Percentiles rank a stretch among this genome's conserved stretches.
Evolutionary conservation across 2,797 vertebrate species (phyloP).

Genomic region (Craterocephalus amniculus): DNA sequence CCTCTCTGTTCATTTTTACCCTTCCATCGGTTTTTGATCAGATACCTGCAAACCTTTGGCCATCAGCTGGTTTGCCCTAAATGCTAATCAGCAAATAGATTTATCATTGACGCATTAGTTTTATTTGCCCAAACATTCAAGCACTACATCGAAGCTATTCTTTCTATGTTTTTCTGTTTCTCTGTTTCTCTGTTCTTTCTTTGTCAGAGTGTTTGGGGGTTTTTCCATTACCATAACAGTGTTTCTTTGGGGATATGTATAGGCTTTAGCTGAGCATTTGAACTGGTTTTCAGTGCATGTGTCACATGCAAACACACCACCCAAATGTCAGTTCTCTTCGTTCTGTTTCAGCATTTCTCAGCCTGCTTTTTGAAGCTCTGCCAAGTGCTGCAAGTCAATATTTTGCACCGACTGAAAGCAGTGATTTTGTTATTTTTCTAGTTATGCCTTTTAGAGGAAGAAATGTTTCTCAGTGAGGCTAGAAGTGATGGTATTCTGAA

Average conservation of each 20-base stretch:
- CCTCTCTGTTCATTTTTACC: neutral
- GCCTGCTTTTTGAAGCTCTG: constrained; percentile 36
- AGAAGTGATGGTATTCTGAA: neutral
- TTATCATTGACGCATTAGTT: neutral
- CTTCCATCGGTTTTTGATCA: neutral
- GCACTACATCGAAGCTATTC: neutral
- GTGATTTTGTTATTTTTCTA: constrained; percentile 17
- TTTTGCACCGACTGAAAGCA: constrained; percentile 49
- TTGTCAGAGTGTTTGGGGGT: too few relatives aligned
- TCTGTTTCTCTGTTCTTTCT: too few relatives aligned
- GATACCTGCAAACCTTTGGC: constrained; percentile 5
- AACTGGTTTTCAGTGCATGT: constrained; percentile 26
- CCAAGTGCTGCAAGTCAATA: constrained; percentile 49
- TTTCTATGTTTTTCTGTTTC: neutral
- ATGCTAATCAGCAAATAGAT: neutral
- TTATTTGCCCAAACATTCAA: neutral
- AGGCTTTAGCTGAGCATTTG: constrained; percentile 31
- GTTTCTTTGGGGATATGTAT: constrained; percentile 7
- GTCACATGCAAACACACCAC: constrained; percentile 37
- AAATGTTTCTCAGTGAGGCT: constrained; percentile 1
- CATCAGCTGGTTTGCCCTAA: neutral
- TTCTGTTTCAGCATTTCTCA: constrained; percentile 50
- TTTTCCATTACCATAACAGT: constrained; percentile 12
- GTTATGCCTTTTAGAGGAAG: constrained; percentile 19
- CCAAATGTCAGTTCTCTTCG: constrained; percentile 43